Evolutionary conservation across 2,888 invertebrate species (phyloP).

Genomic region (Parascotia fuliginaria): DNA sequence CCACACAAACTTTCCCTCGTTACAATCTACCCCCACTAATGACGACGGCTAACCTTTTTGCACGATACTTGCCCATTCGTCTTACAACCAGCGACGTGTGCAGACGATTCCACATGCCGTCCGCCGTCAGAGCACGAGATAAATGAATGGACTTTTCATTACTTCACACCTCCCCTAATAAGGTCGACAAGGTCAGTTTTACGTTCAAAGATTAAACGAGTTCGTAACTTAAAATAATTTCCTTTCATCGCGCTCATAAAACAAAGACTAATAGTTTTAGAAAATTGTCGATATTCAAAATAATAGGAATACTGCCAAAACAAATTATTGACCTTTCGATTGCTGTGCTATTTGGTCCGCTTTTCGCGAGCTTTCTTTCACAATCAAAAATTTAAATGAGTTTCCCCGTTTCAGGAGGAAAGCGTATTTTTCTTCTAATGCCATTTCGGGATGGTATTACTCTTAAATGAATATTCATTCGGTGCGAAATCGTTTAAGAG

Average conservation of each 20-base stretch:
- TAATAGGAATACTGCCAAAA: slow-evolving; percentile 45
- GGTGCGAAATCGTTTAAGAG: slow-evolving; percentile 81
- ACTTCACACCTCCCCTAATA: slow-evolving; percentile 34
- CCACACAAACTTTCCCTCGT: slow-evolving; percentile 68
- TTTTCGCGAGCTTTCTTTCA: slow-evolving; percentile 62
- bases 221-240: slow-evolving; percentile 1
- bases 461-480: slow-evolving; percentile 84
- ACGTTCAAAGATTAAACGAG: slow-evolving; percentile 12
- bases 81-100: slow-evolving; percentile 71
- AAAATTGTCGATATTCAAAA: slow-evolving; percentile 16
- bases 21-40: slow-evolving; percentile 73
- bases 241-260: not conserved
- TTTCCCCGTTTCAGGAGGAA: slow-evolving; percentile 67
- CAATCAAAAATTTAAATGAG: slow-evolving; percentile 84
- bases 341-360: slow-evolving; percentile 59
- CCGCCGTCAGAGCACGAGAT: slow-evolving; percentile 52
- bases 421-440: slow-evolving; percentile 73
- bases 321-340: slow-evolving; percentile 68
- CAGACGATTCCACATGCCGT: slow-evolving; percentile 58
- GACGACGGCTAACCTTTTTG: slow-evolving; percentile 78
- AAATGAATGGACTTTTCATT: slow-evolving; percentile 52
- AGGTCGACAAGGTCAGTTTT: slow-evolving; percentile 31
- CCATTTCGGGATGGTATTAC: slow-evolving; percentile 79
- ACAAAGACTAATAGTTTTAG: slow-evolving; percentile 18
- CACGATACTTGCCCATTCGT: slow-evolving; percentile 74